Conservation (phyloP, 2,797 vertebrate species). For the Sebastes iracundus region DNA sequence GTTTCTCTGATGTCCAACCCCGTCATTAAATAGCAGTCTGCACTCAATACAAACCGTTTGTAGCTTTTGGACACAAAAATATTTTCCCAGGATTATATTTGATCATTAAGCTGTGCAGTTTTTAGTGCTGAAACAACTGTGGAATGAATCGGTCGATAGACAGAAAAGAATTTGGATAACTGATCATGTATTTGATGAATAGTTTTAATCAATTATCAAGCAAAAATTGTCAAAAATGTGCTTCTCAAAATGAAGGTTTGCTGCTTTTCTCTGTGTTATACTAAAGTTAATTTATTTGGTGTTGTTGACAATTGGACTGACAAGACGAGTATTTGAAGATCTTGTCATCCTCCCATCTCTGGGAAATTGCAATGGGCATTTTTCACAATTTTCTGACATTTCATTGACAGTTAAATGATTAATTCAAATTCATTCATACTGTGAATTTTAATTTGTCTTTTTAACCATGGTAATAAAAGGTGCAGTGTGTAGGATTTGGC, state of each 20-base stretch:
- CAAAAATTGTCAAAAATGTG: background rate
- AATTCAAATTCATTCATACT: background rate
- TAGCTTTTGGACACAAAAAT: background rate
- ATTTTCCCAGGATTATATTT: background rate
- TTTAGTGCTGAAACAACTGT: background rate
- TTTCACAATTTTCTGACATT: background rate
- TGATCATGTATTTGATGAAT: background rate
- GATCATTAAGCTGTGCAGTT: background rate
- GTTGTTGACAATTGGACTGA: background rate
- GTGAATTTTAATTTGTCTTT: background rate
- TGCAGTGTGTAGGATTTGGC: too few relatives aligned
- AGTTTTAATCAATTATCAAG: background rate
- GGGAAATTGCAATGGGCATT: too few relatives aligned
- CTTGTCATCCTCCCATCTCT: background rate
- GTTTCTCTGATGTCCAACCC: conserved; percentile 33
- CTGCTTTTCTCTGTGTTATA: background rate
- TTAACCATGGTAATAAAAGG: background rate
- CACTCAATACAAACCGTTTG: background rate
- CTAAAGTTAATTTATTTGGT: background rate
- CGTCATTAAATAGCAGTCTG: conserved; percentile 4
- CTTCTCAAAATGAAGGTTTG: background rate
- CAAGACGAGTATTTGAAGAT: background rate
- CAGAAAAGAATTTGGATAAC: background rate
- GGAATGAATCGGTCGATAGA: background rate
- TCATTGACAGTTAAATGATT: background rate